Evolutionary conservation across 2,113 vertebrate species (phyloP), one percentile per base, ranked within the genome.

Genomic region (Urocolius indicus): DNA sequence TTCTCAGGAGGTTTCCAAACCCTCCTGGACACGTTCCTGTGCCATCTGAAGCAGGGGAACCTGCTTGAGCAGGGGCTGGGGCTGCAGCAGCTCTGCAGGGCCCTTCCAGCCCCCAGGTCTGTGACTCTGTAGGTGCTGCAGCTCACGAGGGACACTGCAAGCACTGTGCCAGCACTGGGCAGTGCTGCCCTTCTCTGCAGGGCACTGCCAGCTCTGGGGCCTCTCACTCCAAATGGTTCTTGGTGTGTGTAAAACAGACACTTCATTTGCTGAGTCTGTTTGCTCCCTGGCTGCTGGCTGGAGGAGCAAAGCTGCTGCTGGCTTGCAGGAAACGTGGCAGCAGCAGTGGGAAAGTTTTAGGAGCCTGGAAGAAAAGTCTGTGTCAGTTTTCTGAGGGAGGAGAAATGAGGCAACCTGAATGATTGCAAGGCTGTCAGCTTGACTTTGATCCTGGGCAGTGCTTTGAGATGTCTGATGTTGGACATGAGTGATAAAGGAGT

Each of bases 401-500:
- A 87, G 88, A 58, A 85, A 68, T 36, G 85, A 84, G 90, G 59
- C 52, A 68, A 78, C 63, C 78, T 69, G 82, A 61, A 36, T 82
- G 73, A 79, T 21, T 65, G 38, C 52, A 11, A 55, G 78, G 21
- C 46, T 62, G 72, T 77, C 95, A 65, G 72, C 74, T 79, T 66
- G 85, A 20, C 92, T 93, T 73, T 88, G 82, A 69, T 94, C 75
- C 85, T 49, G 87, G 90, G 75, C 71, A 83, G 79, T 8, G 16
- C 51, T 51, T 79, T 0, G 21, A 65, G 69, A 54, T 77, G 75
- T 75, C 92, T 73, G 75, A 16, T 61, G 43, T 57, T 65, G 92
- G 87, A 63, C 66, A 15, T 11, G 93, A 76, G 66, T 73, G 92
- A 94, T 93, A 90, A 93, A 93, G 79, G 88, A 86, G 58, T 41